Base-by-base conservation (phyloP, 1,140 invertebrate genomes). In the Plutomurus gul region DNA sequence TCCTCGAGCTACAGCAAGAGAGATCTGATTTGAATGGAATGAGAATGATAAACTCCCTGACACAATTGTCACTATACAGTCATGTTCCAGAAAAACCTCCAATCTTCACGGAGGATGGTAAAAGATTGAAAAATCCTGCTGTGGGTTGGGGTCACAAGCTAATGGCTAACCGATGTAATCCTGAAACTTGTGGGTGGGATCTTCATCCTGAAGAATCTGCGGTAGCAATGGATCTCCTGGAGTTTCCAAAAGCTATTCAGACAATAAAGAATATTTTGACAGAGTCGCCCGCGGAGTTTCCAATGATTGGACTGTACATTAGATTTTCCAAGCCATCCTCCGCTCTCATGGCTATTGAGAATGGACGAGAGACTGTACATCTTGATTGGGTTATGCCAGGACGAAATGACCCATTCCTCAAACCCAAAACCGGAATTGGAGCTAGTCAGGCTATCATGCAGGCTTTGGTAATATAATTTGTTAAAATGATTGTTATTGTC, bases 391-490 rank as follows among this genome's bases (percentile, higher is more conserved):
- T 70, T 0, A 39, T 74, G 6, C 77, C 81, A 13, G 76, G 49
- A 43, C 36, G 81, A 51, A 70, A 37, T 10, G 65, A 82, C 20
- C 81, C 81, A 13, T 79, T 49, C 30, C 27, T 27, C 5, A 49
- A 56, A n/a, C 20, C 81, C 8, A 27, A 49, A 6, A 22, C 27
- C 8, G 74, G 77, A 11, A 71, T 76, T 22, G 74, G 25, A 43
- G 73, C 73, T 13, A 43, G 46, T 46, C 81, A 82, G 60, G 77
- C 43, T 40, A 78, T 82, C 33, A 36, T 76, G 33, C 81, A 82
- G 40, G 47, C 60, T 25, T 30, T 82, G 60, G 77, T 79, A 71
- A 72, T 6, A 7, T 40, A 43, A 20, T 70, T 20, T 39, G 30
- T 33, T 33, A 22, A 6, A 10, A 33, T 20, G 18, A 30, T 16